phyloP scores from a whole-genome alignment of 2,888 invertebrate genomes.

The Ectemnius cavifrons region DNA sequence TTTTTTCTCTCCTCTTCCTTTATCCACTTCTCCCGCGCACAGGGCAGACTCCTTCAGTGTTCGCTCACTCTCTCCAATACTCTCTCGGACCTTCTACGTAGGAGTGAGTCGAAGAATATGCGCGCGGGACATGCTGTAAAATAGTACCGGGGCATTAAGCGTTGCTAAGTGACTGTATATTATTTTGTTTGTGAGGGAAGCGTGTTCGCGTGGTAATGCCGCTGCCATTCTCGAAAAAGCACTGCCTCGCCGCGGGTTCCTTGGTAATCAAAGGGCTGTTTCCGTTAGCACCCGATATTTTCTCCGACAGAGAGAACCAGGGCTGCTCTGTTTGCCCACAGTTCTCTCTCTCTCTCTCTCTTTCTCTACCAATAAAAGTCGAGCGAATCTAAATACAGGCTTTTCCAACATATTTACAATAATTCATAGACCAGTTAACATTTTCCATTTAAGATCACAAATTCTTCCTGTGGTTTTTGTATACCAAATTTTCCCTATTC shows the following conservation, averaged over 20 bases:
- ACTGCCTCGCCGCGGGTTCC: conserved; percentile 27
- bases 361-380: background rate
- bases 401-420: no score
- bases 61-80: no score
- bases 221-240: conserved; percentile 44
- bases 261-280: conserved; percentile 28
- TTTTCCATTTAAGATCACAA: no score
- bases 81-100: conserved; percentile 16
- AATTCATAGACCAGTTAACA: no score
- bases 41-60: no score
- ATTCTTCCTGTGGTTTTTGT: no score
- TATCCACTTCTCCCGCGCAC: background rate
- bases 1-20: conserved; percentile 23
- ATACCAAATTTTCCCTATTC: background rate
- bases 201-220: conserved; percentile 32
- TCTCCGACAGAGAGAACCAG: conserved; percentile 9
- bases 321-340: background rate
- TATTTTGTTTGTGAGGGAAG: conserved; percentile 56
- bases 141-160: conserved; percentile 51
- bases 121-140: conserved; percentile 40
- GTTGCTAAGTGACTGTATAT: conserved; percentile 56
- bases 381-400: background rate
- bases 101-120: conserved; percentile 16
- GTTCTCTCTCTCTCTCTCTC: background rate
- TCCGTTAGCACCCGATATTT: conserved; percentile 51